A percentile compares a stretch with the other conserved stretches of the same genome.
Evolutionary conservation across 2,888 invertebrate species (phyloP).

Genomic region (Drosophila kuntzei): DNA sequence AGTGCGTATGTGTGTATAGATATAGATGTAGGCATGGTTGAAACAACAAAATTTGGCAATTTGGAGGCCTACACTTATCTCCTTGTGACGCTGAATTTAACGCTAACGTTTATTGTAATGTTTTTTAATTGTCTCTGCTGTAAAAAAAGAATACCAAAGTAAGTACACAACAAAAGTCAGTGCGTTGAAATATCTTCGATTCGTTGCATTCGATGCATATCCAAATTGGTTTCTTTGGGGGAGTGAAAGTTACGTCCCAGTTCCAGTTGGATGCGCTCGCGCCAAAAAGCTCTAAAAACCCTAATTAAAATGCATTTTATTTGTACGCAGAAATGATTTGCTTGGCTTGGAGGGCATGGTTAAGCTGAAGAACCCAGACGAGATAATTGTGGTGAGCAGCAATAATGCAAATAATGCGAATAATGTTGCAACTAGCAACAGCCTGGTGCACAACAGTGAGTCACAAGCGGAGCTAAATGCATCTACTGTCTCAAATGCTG

Average conservation of each 20-base stretch:
- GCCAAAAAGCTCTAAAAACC: conserved; percentile 28
- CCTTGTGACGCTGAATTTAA: conserved; percentile 83
- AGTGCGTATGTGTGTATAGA: conserved; percentile 37
- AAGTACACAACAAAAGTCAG: conserved; percentile 80
- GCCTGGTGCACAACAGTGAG: conserved; percentile 74
- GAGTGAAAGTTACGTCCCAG: conserved; percentile 72
- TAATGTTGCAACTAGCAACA: conserved; percentile 36
- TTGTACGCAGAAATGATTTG: conserved; percentile 88
- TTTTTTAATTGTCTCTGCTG: conserved; percentile 91
- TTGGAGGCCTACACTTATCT: conserved; percentile 72
- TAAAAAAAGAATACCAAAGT: conserved; percentile 91
- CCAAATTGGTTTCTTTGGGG: conserved; percentile 22
- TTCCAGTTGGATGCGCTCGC: conserved; percentile 67
- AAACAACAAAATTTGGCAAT: conserved; percentile 58
- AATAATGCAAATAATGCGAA: conserved; percentile 44
- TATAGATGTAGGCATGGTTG: conserved; percentile 63
- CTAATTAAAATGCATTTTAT: conserved; percentile 30
- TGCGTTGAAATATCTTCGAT: too few relatives aligned
- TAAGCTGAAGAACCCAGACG: conserved; percentile 90
- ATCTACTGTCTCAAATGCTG: conserved; percentile 83
- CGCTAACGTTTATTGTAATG: conserved; percentile 86
- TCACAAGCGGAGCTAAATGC: conserved; percentile 84
- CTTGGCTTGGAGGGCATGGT: conserved; percentile 91
- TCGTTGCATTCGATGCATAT: not conserved
- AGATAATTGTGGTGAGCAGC: conserved; percentile 85